Evolutionary conservation across 2,888 invertebrate genomes (phyloP), one percentile per base, ranked within the genome.

Genomic region (Trilocha varians): DNA sequence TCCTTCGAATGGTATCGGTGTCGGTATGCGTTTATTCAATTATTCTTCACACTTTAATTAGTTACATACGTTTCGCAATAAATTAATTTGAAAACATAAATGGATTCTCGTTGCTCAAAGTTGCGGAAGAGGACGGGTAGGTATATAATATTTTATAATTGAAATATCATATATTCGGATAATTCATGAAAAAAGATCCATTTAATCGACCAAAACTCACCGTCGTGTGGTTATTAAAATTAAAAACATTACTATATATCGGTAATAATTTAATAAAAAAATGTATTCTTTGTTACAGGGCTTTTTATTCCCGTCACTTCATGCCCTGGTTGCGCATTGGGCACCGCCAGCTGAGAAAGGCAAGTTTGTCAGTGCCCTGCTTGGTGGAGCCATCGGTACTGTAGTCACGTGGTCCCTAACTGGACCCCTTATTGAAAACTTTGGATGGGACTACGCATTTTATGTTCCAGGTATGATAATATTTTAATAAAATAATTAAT

Each of bases 381-480:
- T 92, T 53, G 92, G 92, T 0, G 92, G 92, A 3, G 90, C 92
- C 0, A 89, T 92, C 39, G 92, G 91, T 1, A 92, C 92, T 0
- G 89, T 91, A 3, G 79, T 92, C 38, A 90, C 92, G 0, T 92
- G 91, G 87, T 91, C 91, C 0, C 72, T 91, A 16, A 86, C 90
- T 32, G 91, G 92, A 4, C 70, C 87, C 0, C 79, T 92, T 1
- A 90, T 91, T 35, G 89, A 89, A 49, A 66, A 68, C 16, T 73
- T 88, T 8, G 91, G 90, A 38, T 93, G 92, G 92, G 88, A 87
- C 39, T 88, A 87, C 74, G 91, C 89, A 1, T 92, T 91, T 73
- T 91, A 91, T 59, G 78, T 90, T 13, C 87, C 91, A 44, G 84
- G 84, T 83, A 59, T 62, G n/a, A n/a, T n/a, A n/a, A n/a, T n/a